phyloP scores from a whole-genome alignment of 1,140 invertebrate genomes.

The Plectus sambesii region DNA sequence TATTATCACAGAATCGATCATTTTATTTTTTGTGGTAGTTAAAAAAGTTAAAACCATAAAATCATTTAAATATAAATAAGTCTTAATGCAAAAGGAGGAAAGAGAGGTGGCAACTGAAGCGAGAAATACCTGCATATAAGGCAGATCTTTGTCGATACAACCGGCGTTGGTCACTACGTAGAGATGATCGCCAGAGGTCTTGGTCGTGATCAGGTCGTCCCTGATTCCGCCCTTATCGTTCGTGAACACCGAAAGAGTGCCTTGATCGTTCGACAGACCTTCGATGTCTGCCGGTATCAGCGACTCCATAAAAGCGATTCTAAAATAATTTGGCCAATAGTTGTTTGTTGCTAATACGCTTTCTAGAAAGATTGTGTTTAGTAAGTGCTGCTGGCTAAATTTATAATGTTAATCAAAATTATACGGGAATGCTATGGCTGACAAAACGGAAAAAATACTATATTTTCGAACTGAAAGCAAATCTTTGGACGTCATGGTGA shows the following conservation, averaged over 20 bases:
- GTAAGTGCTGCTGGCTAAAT: background rate
- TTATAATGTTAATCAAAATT: no score
- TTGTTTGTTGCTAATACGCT: constrained; percentile 7
- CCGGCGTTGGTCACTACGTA: constrained; percentile 92
- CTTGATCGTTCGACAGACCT: constrained; percentile 55
- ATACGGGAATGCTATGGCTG: no score
- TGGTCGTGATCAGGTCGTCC: constrained; percentile 88
- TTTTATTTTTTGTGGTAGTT: no score
- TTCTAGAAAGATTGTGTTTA: background rate
- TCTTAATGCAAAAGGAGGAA: no score
- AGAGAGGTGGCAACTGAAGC: background rate
- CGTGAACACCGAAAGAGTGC: constrained; percentile 76
- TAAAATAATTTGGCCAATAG: constrained; percentile 47
- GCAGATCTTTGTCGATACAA: constrained; percentile 53
- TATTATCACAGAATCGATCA: no score
- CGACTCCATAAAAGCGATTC: constrained; percentile 42
- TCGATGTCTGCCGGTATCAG: constrained; percentile 44
- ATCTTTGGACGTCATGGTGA: no score
- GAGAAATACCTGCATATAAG: constrained; percentile 44
- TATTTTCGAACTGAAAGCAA: no score
- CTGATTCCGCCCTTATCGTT: constrained; percentile 78
- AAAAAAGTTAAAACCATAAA: no score
- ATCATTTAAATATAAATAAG: no score
- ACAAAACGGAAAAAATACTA: no score
- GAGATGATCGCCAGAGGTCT: constrained; percentile 59